These are phyloP conservation scores for Neoitamus cyanurus DNA, from an alignment of 2,888 invertebrate genomes.

Conservation along the genomic window DNA sequence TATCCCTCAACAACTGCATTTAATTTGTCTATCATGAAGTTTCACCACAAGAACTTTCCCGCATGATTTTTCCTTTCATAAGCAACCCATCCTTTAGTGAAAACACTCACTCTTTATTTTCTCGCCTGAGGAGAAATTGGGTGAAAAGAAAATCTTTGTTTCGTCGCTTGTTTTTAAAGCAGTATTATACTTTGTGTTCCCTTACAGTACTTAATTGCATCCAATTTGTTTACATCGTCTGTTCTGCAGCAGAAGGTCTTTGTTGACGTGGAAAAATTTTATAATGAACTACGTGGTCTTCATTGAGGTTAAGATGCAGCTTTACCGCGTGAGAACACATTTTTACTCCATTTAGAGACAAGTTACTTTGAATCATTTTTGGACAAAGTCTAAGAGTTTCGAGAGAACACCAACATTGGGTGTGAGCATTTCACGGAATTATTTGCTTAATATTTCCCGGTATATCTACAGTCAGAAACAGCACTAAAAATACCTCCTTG, in stretches of 20 bases:
- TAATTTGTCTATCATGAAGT: not conserved
- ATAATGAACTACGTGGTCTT: no score
- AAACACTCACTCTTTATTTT: not conserved
- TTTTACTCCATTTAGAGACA: no score
- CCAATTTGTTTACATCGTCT: not conserved
- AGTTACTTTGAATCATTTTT: no score
- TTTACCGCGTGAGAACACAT: no score
- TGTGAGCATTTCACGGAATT: no score
- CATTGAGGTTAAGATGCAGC: no score
- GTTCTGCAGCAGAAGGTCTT: not conserved
- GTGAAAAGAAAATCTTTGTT: not conserved
- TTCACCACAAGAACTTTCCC: not conserved
- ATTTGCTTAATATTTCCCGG: no score
- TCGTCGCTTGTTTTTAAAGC: not conserved
- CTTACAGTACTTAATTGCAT: not conserved
- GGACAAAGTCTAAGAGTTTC: no score
- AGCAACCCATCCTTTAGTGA: not conserved
- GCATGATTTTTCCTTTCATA: not conserved
- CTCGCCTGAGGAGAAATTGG: not conserved
- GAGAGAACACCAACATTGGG: no score
- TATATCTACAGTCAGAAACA: not conserved
- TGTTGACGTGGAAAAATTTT: no score
- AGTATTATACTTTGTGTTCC: not conserved
- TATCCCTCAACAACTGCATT: not conserved
- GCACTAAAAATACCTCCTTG: not conserved